Percentiles rank a stretch among this genome's conserved stretches.
Conservation (phyloP, 2,797 vertebrate species). For the Rhabdophis nuchalis region DNA sequence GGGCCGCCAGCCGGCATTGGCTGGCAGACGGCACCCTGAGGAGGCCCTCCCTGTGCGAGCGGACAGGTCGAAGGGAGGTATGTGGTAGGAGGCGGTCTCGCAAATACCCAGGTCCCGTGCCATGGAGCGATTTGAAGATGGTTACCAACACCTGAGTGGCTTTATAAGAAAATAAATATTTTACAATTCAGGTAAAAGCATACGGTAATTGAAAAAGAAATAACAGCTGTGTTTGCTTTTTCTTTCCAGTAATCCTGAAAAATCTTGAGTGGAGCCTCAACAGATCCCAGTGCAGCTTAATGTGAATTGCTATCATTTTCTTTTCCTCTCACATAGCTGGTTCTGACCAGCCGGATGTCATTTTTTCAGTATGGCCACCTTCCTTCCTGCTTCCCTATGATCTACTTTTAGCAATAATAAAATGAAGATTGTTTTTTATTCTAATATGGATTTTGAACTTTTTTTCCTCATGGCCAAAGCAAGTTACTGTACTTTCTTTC, state of each 20-base stretch:
- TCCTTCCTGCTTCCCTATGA: background rate
- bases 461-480: background rate
- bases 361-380: background rate
- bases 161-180: background rate
- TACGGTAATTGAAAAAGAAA: background rate
- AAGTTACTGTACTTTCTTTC: background rate
- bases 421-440: background rate
- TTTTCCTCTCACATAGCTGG: background rate
- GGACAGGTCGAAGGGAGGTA: no score
- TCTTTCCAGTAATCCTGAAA: background rate
- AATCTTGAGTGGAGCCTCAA: background rate
- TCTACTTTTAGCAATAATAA: background rate
- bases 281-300: background rate
- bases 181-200: background rate
- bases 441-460: background rate
- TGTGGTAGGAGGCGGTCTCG: no score
- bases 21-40: no score
- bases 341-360: background rate
- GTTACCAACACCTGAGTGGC: no score
- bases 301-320: background rate
- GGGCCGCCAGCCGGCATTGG: no score
- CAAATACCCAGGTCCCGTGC: no score
- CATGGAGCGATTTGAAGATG: no score
- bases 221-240: background rate
- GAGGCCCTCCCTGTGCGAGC: no score